Evolutionary conservation across 2,797 vertebrate genomes (phyloP), one percentile per base, ranked within the genome.

Genomic region (Notolepis coatsorum): DNA sequence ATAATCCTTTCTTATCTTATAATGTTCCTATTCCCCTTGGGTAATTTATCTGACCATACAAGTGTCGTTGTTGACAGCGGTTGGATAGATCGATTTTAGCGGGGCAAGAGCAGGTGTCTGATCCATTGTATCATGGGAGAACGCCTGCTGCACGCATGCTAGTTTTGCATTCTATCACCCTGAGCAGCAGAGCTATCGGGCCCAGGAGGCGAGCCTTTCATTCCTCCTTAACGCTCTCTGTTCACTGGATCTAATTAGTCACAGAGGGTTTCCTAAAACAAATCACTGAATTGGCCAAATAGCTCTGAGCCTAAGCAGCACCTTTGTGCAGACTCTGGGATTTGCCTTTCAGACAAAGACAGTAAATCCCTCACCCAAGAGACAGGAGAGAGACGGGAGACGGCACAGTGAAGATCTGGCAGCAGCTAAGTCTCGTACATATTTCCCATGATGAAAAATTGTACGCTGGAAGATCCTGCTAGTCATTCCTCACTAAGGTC

Each of bases 381-480:
- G 39, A 45, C 41, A 2, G 27, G 17, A 17, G 33, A 9, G 27
- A 20, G 39, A 45, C 41, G 2, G 27, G 17, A 17, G 33, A 9
- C 30, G 17, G n/a, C 15, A 37, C 35, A 37, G 10, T n/a, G 35
- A n/a, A 37, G 1, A n/a, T 12, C 35, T 2, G 35, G 10, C 35
- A 37, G 13, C 12, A 13, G 15, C 35, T 37, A 37, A 37, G 35
- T 10, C 24, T 46, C 54, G 21, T 9, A 13, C 3, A n/a, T 4
- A 43, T 39, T 69, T 51, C 15, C 39, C 18, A 45, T 47, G 49
- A 58, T 49, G 42, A 42, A n/a, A 43, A 7, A 31, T n/a, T n/a
- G n/a, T n/a, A n/a, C n/a, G n/a, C n/a, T n/a, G n/a, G n/a, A n/a
- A n/a, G n/a, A n/a, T n/a, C n/a, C n/a, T n/a, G n/a, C n/a, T n/a